Evolutionary conservation across 2,113 vertebrate genomes (phyloP).

Genomic region (Ctenomys sociabilis): DNA sequence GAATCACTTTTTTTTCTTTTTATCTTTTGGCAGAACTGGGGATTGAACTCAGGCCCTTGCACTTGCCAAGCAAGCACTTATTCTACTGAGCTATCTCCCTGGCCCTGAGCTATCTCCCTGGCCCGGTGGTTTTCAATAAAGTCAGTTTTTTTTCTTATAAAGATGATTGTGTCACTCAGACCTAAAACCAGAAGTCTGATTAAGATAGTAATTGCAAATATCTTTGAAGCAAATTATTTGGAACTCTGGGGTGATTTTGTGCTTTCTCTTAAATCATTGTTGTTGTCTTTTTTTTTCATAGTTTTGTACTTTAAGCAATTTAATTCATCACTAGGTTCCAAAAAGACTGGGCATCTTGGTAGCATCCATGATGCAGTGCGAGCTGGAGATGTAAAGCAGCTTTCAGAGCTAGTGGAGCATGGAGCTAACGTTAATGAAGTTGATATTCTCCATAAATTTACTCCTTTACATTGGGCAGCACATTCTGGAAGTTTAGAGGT

Average conservation of each 20-base stretch:
- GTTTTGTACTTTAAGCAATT: constrained; percentile 52
- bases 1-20: too few species aligned
- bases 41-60: too few species aligned
- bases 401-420: constrained; percentile 81
- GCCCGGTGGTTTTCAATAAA: background rate
- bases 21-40: too few species aligned
- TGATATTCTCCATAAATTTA: constrained; percentile 87
- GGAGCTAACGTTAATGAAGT: constrained; percentile 85
- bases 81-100: too few species aligned
- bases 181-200: background rate
- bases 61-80: too few species aligned
- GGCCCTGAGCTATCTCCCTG: too few species aligned
- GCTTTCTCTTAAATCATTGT: constrained; percentile 1
- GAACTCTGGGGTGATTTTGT: constrained; percentile 56
- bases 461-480: constrained; percentile 88
- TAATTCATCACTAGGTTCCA: constrained; percentile 77
- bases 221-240: constrained; percentile 49
- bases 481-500: constrained; percentile 91
- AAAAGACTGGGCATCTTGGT: constrained; percentile 77
- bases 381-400: constrained; percentile 85
- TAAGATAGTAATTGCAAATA: constrained; percentile 46
- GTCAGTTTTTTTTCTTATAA: background rate
- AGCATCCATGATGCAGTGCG: constrained; percentile 86
- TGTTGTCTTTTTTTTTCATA: background rate
- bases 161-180: background rate